phyloP scores from a whole-genome alignment of 2,888 invertebrate species.

The Meganola albula region DNA sequence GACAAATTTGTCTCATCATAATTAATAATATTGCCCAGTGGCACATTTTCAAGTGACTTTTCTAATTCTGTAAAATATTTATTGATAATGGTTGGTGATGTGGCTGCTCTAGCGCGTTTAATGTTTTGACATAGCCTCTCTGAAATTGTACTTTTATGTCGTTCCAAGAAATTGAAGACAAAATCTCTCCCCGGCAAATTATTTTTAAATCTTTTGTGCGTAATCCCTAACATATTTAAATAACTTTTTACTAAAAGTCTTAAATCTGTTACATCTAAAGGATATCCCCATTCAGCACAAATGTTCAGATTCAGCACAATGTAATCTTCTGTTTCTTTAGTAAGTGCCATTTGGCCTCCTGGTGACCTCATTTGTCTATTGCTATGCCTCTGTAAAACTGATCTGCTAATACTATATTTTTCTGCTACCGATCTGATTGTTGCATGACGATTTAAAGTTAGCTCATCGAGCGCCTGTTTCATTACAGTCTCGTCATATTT shows the following conservation, averaged over 20 bases:
- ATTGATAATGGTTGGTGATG: not conserved
- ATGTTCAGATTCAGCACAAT: conserved; percentile 14
- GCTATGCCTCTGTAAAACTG: conserved; percentile 17
- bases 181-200: conserved; percentile 7
- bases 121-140: not conserved
- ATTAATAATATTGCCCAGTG: conserved; percentile 1
- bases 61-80: conserved; percentile 5
- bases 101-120: not conserved
- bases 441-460: not conserved
- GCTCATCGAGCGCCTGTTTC: not conserved
- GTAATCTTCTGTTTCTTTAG: conserved; percentile 8
- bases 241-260: not conserved
- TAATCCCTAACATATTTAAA: conserved; percentile 2
- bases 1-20: not conserved
- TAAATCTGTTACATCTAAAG: conserved; percentile 10
- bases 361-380: conserved; percentile 13
- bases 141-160: conserved; percentile 5
- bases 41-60: conserved; percentile 9
- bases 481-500: not conserved
- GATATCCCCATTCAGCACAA: conserved; percentile 18
- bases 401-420: conserved; percentile 14
- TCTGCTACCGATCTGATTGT: conserved; percentile 1
- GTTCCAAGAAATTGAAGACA: conserved; percentile 1
- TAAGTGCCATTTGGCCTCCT: conserved; percentile 15
- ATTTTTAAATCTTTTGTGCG: conserved; percentile 3